These are phyloP conservation scores for Philopotamus ludificatus DNA, from an alignment of 1,140 invertebrate species.

Conservation along the genomic window DNA sequence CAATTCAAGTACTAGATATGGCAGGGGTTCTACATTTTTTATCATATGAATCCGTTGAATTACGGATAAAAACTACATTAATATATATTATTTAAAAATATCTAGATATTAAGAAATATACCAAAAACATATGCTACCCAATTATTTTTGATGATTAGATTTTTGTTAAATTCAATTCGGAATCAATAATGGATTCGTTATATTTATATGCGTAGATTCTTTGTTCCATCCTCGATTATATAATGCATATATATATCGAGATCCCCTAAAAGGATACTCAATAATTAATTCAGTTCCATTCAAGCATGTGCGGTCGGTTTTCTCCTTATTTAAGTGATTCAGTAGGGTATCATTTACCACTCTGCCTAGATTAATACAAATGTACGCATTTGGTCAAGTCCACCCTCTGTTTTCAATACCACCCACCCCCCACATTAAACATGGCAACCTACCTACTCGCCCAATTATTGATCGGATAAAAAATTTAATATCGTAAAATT, in stretches of 20 bases:
- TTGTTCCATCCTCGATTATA: not conserved
- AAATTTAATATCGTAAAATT: not conserved
- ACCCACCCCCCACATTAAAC: not conserved
- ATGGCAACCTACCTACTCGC: not conserved
- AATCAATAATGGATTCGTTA: too few species aligned
- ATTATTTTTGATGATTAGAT: too few species aligned
- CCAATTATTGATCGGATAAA: not conserved
- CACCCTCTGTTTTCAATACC: not conserved
- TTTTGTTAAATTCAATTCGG: too few species aligned
- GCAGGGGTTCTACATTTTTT: too few species aligned
- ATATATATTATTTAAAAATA: too few species aligned
- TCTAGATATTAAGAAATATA: too few species aligned
- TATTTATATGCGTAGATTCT: not conserved
- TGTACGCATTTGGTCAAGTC: not conserved
- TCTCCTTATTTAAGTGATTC: conserved; percentile 19
- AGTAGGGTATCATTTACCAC: conserved; percentile 9
- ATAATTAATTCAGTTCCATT: conserved; percentile 27
- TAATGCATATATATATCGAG: not conserved
- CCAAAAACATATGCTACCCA: too few species aligned
- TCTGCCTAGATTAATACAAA: not conserved
- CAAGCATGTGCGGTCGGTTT: not conserved
- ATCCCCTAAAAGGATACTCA: conserved; percentile 14
- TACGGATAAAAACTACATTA: too few species aligned
- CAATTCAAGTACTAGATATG: too few species aligned
- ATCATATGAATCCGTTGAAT: too few species aligned